Evolutionary conservation across 2,113 vertebrate genomes (phyloP).

Genomic region (Passerina amoena): DNA sequence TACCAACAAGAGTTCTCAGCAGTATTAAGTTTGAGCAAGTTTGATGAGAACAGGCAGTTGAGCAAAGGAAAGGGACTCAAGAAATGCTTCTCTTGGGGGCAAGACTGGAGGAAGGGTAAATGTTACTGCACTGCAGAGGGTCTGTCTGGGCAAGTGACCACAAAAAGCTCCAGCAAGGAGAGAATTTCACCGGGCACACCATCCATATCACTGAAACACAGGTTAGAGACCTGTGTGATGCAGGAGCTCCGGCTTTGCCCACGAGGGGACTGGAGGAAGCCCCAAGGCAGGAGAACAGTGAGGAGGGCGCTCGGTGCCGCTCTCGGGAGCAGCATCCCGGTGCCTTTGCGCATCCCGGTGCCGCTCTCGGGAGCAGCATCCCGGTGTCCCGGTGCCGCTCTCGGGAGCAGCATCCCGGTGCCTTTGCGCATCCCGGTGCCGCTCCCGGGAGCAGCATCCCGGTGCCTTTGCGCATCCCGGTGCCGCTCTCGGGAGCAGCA

Average conservation of each 20-base stretch:
- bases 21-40: not conserved
- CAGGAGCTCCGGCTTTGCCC: not conserved
- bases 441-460: not conserved
- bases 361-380: not conserved
- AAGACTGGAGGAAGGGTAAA: not conserved
- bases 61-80: not conserved
- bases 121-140: not conserved
- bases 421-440: not conserved
- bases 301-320: not conserved
- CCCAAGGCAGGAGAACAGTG: not conserved
- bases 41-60: not conserved
- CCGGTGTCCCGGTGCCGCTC: not conserved
- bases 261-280: not conserved
- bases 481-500: too few species aligned
- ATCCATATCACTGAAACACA: not conserved
- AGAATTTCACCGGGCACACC: not conserved
- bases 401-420: not conserved
- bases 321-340: not conserved
- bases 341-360: not conserved
- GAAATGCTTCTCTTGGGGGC: not conserved
- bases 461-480: too few species aligned
- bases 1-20: not conserved
- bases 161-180: not conserved
- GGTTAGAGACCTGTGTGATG: not conserved
- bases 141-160: not conserved